Conservation (phyloP, 2,113 vertebrate genomes). For the Octodon degus region DNA sequence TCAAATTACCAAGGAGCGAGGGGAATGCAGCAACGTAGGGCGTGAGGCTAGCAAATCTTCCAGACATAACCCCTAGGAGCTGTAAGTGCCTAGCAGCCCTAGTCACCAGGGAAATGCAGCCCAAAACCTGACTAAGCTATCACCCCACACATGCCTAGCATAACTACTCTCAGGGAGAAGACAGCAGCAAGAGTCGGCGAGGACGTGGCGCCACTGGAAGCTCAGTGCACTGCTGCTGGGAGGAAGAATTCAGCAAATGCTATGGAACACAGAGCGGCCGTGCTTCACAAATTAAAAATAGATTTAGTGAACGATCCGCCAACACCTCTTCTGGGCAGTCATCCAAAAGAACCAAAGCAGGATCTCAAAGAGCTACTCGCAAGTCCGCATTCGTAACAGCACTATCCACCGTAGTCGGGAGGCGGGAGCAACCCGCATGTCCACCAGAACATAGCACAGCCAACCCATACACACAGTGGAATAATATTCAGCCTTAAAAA, state of each 20-base stretch:
- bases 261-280: neutral
- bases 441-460: neutral
- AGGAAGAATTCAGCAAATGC: neutral
- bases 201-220: neutral
- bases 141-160: neutral
- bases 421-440: neutral
- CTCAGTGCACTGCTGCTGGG: accelerated
- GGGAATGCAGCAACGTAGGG: neutral
- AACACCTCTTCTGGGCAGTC: neutral
- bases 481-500: neutral
- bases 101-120: neutral
- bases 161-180: neutral
- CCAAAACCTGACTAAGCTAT: neutral
- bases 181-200: neutral
- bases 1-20: neutral
- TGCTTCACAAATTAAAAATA: neutral
- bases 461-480: neutral
- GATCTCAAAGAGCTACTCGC: neutral
- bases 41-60: neutral
- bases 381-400: neutral
- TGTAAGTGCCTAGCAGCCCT: neutral
- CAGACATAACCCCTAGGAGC: neutral
- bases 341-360: neutral
- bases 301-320: neutral
- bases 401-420: neutral